phyloP scores from a whole-genome alignment of 2,888 invertebrate species.

The Pollenia griseotomentosa region DNA sequence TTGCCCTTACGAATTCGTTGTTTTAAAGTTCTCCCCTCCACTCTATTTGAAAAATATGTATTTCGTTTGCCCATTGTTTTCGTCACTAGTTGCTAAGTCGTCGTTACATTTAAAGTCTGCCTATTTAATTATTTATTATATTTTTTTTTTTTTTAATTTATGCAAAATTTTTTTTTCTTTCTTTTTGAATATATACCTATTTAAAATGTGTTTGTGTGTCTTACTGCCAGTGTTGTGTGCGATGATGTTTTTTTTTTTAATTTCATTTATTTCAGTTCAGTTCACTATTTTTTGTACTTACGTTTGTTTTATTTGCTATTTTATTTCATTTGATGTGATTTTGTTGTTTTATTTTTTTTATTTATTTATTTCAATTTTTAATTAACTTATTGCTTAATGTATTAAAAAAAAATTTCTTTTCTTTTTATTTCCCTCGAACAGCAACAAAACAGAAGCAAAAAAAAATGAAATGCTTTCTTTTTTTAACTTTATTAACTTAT shows the following conservation, averaged over 20 bases:
- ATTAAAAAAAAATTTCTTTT: constrained; percentile 56
- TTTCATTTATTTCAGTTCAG: constrained; percentile 44
- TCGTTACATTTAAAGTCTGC: constrained; percentile 49
- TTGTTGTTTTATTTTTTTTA: constrained; percentile 27
- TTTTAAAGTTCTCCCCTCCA: constrained; percentile 12
- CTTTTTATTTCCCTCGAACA: neutral
- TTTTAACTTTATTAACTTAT: constrained; percentile 19
- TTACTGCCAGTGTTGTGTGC: neutral
- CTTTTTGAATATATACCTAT: neutral
- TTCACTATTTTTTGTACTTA: constrained; percentile 19
- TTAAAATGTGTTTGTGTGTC: neutral
- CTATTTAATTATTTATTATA: constrained; percentile 49
- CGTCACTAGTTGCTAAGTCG: constrained; percentile 68
- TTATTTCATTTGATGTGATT: neutral
- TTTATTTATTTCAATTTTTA: constrained; percentile 51
- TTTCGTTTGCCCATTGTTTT: neutral
- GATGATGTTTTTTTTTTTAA: constrained; percentile 18
- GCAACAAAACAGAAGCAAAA: neutral
- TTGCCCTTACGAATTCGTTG: neutral
- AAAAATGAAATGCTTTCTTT: constrained; percentile 60
- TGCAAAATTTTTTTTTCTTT: neutral
- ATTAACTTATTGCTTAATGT: constrained; percentile 67
- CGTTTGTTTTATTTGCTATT: constrained; percentile 26
- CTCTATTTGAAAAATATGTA: neutral
- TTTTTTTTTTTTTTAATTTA: constrained; percentile 6